Evolutionary conservation across 92 coral and sea anemone species (phyloP), one percentile per base, ranked within the genome.

Genomic region (Hydrozoanthus gracilis): DNA sequence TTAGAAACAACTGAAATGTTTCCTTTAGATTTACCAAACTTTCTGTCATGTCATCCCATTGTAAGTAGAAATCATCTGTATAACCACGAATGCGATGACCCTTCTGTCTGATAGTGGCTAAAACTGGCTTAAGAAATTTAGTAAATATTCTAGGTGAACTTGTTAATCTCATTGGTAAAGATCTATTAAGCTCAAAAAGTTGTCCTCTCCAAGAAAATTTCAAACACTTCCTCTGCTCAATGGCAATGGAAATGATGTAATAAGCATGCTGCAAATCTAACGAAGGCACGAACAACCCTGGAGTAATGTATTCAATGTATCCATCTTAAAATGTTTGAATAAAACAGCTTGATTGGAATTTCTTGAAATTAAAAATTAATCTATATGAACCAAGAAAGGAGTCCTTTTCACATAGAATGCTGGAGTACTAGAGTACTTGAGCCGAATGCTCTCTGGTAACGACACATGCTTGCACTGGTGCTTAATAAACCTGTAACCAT

Each of bases 301-400:
- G 83, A 58, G 72, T 44, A 16, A 88, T 70, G 91, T 60, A 35
- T 67, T 55, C 20, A 88, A 83, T 15, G 91, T 88, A 88, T 88
- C 88, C 91, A 88, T 82, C 52, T 88, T 88, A 65, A 88, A 83
- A 83, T 88, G 91, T 49, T 88, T 61, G 62, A n/a, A 88, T 14
- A 72, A 65, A 39, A 88, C 88, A 12, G 83, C 71, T 66, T 88
- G 91, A 74, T 88, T 88, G 64, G 83, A 88, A 0, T n/a, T 82
- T 51, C 64, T 88, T 88, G 76, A 88, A 75, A 88, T 88, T 88
- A 61, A 82, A 83, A 58, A 88, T 88, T 35, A 88, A 49, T 74
- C 88, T 58, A 66, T 14, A 75, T 54, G 88, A 83, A 52, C 91
- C 88, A 20, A n/a, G n/a, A n/a, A n/a, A n/a, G n/a, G n/a, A n/a